Evolutionary conservation across 2,888 invertebrate species (phyloP).

Genomic region (Achlya flavicornis): DNA sequence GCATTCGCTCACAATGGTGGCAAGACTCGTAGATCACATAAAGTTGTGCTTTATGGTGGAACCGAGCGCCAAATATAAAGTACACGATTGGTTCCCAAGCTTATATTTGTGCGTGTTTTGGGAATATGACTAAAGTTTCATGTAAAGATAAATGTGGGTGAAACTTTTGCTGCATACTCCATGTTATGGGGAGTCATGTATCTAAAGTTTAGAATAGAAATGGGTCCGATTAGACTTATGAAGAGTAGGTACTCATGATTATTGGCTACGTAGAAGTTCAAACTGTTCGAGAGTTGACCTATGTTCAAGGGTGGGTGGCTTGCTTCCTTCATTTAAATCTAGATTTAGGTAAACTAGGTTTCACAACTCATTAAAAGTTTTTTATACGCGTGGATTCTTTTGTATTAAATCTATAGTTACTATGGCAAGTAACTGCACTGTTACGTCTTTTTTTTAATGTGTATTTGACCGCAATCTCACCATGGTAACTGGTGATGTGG

Average conservation of each 20-base stretch:
- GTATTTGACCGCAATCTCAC: too few species aligned
- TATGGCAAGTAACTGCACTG: too few species aligned
- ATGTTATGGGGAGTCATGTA: background rate
- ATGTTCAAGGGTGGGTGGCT: too few species aligned
- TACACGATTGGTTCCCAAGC: slow-evolving; percentile 38
- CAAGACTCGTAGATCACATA: slow-evolving; percentile 67
- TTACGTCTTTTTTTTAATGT: too few species aligned
- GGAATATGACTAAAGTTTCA: slow-evolving; percentile 9
- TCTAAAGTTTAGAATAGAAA: background rate
- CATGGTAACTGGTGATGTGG: too few species aligned
- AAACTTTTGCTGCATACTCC: slow-evolving; percentile 3
- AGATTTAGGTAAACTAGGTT: too few species aligned
- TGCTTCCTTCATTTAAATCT: too few species aligned
- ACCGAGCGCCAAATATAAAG: slow-evolving; percentile 58
- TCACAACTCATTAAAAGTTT: too few species aligned
- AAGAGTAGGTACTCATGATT: background rate
- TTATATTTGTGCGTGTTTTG: slow-evolving; percentile 13
- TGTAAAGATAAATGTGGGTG: slow-evolving; percentile 11
- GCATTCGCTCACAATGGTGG: slow-evolving; percentile 44
- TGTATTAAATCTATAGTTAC: too few species aligned
- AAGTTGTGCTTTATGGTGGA: slow-evolving; percentile 67
- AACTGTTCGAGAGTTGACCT: too few species aligned
- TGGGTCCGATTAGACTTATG: background rate
- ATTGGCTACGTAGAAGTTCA: background rate
- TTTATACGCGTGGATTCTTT: too few species aligned